Evolutionary conservation across 2,888 invertebrate genomes (phyloP).

Genomic region (Marronus borbonicus): DNA sequence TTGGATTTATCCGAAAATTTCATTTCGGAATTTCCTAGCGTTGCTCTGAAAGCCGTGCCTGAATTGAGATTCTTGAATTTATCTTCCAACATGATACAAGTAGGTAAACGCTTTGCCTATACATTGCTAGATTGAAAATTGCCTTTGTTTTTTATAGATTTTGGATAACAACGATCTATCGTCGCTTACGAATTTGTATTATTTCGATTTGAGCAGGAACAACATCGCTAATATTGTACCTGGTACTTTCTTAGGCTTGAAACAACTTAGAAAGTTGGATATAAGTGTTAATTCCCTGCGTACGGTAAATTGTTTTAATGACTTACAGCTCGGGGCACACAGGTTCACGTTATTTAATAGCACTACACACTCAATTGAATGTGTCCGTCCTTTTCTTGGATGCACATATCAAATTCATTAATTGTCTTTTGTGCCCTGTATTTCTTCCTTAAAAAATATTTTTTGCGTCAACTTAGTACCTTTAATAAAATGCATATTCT

Average conservation of each 20-base stretch:
- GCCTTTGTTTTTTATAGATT: constrained; percentile 73
- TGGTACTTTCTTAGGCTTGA: constrained; percentile 85
- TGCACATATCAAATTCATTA: too few species aligned
- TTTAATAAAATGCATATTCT: constrained; percentile 51
- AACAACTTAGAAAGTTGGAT: constrained; percentile 81
- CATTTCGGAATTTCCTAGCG: constrained; percentile 85
- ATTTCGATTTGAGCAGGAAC: constrained; percentile 88
- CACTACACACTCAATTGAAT: too few species aligned
- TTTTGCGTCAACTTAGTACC: too few species aligned
- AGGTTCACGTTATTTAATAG: too few species aligned
- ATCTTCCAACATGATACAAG: constrained; percentile 89
- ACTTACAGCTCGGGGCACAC: too few species aligned
- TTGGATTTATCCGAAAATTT: constrained; percentile 92
- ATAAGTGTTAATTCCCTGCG: constrained; percentile 89
- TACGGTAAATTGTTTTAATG: constrained; percentile 75
- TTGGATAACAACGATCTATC: constrained; percentile 83
- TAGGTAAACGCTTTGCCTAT: constrained; percentile 66
- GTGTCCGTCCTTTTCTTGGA: too few species aligned
- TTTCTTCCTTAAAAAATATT: too few species aligned
- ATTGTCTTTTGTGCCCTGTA: too few species aligned
- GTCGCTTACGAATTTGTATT: constrained; percentile 78
- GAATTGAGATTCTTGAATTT: constrained; percentile 84
- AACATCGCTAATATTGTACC: constrained; percentile 86
- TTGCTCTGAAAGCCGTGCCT: constrained; percentile 81
- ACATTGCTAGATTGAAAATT: background rate